Percentiles rank a stretch among this genome's conserved stretches.
Evolutionary conservation across 2,888 invertebrate genomes (phyloP).

Genomic region (Cecidostiba fungosa): DNA sequence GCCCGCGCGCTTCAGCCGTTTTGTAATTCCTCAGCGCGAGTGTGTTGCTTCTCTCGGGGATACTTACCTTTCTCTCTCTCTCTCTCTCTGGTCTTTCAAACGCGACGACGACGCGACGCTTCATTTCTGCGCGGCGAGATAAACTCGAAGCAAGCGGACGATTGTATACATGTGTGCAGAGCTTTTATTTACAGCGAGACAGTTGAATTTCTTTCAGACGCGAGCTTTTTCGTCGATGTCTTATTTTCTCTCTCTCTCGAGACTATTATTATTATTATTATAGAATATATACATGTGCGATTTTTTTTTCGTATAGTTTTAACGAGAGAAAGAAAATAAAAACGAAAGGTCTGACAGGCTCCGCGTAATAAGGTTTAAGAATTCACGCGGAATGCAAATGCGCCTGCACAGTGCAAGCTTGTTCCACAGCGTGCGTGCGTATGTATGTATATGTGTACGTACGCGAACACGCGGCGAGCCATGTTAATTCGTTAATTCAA

Average conservation of each 20-base stretch:
- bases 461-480: neutral
- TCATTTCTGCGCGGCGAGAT: slow-evolving; percentile 27
- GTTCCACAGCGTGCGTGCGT: neutral
- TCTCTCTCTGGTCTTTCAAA: neutral
- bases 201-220: too few species aligned
- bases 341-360: neutral
- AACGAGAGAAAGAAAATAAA: neutral
- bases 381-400: neutral
- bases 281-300: neutral
- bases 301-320: neutral
- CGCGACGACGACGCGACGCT: neutral
- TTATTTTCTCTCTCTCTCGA: too few species aligned
- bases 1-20: slow-evolving; percentile 44
- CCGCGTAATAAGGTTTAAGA: neutral
- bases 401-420: neutral
- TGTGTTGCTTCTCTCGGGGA: slow-evolving; percentile 63
- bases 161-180: neutral
- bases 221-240: neutral
- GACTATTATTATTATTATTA: neutral
- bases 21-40: slow-evolving; percentile 67
- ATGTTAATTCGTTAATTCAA: slow-evolving; percentile 28
- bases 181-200: neutral
- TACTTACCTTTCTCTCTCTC: neutral
- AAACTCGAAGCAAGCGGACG: neutral
- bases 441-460: neutral